These are phyloP conservation scores for Siniperca obscura DNA, from an alignment of 2,797 vertebrate species.

Conservation along the genomic window DNA sequence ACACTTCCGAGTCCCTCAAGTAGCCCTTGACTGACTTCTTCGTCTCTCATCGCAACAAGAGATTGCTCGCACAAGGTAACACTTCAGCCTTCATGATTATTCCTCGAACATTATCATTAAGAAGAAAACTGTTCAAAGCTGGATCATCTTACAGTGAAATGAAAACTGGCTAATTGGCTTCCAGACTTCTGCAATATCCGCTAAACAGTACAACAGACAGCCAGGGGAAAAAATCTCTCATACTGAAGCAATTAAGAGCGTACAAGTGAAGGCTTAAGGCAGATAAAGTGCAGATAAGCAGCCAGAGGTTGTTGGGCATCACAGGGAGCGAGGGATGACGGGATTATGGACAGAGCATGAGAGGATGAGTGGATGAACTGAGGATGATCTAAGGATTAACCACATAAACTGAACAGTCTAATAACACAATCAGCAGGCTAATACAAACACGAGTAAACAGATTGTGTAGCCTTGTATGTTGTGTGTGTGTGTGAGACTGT, in stretches of 20 bases:
- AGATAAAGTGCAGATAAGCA: slow-evolving; percentile 75
- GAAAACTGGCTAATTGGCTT: slow-evolving; percentile 67
- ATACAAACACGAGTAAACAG: slow-evolving; percentile 74
- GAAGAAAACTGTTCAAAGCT: slow-evolving; percentile 51
- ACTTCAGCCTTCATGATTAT: slow-evolving; percentile 31
- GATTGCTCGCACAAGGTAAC: slow-evolving; percentile 23
- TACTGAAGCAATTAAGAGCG: slow-evolving; percentile 50
- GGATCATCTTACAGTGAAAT: slow-evolving; percentile 43
- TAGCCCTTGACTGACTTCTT: slow-evolving; percentile 40
- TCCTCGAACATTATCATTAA: slow-evolving; percentile 35
- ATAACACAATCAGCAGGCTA: slow-evolving; percentile 79
- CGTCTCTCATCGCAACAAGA: slow-evolving; percentile 11
- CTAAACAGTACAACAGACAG: slow-evolving; percentile 24
- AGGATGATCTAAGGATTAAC: slow-evolving; percentile 86
- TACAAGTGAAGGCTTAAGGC: slow-evolving; percentile 45
- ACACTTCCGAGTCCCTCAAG: slow-evolving; percentile 63
- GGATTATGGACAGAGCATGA: slow-evolving; percentile 82
- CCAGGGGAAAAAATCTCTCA: background rate
- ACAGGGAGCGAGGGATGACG: slow-evolving; percentile 72
- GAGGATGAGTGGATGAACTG: slow-evolving; percentile 81
- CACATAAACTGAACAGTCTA: slow-evolving; percentile 81
- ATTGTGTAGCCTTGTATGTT: slow-evolving; percentile 43
- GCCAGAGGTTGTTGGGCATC: slow-evolving; percentile 68
- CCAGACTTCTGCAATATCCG: slow-evolving; percentile 46
- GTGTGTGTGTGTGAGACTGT: no score